These are phyloP conservation scores for Eugnorisma glareosa DNA, from an alignment of 2,888 invertebrate species.

Conservation along the genomic window DNA sequence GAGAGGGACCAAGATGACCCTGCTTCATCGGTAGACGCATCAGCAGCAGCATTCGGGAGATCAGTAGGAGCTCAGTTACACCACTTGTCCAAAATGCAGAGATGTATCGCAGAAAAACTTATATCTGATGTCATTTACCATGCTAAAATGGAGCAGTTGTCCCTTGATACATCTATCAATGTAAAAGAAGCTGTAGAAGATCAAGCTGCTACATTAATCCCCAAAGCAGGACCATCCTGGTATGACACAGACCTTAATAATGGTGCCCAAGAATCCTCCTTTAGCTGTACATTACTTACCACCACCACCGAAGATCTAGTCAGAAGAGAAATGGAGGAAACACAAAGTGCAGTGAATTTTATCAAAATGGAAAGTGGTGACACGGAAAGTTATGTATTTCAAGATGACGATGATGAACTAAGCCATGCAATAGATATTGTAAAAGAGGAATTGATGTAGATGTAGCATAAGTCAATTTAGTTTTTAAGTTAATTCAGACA, in stretches of 20 bases:
- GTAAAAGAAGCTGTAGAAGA: not conserved
- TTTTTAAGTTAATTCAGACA: not conserved
- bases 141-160: conserved; percentile 46
- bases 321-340: conserved; percentile 37
- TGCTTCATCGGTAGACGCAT: conserved; percentile 15
- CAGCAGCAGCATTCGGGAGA: conserved; percentile 46
- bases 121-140: conserved; percentile 62
- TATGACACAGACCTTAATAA: conserved; percentile 26
- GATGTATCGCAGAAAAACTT: conserved; percentile 61
- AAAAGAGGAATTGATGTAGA: conserved; percentile 23
- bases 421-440: conserved; percentile 1
- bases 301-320: not conserved
- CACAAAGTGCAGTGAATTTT: conserved; percentile 44
- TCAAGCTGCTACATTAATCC: conserved; percentile 8
- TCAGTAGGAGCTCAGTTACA: conserved; percentile 53
- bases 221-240: conserved; percentile 54
- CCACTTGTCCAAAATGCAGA: conserved; percentile 44
- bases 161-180: conserved; percentile 25
- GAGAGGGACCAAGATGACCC: not conserved
- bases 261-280: conserved; percentile 26
- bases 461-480: not conserved
- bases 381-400: conserved; percentile 2
- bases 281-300: not conserved
- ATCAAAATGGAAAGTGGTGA: conserved; percentile 37
- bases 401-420: conserved; percentile 11